Percentiles rank a stretch among this genome's conserved stretches.
These are phyloP conservation scores for Penelope pileata DNA, from an alignment of 2,113 vertebrate genomes.

Conservation along the genomic window DNA sequence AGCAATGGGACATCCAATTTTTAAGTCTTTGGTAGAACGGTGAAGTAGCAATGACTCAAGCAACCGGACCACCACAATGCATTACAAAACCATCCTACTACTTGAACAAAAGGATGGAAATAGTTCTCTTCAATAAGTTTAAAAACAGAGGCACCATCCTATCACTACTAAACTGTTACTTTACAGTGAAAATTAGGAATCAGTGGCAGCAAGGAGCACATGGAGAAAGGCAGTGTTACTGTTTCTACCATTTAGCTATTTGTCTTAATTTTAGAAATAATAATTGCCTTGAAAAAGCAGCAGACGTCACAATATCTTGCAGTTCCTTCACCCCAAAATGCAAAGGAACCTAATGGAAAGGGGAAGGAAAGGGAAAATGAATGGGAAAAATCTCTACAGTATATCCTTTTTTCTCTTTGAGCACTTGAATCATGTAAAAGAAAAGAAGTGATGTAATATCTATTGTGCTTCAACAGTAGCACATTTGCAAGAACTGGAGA, in stretches of 20 bases:
- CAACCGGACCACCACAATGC: background rate
- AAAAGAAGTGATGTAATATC: background rate
- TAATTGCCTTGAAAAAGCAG: background rate
- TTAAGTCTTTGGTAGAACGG: background rate
- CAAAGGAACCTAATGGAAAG: background rate
- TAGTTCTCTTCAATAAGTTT: background rate
- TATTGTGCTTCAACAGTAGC: accelerated
- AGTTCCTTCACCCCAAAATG: background rate
- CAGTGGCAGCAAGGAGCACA: background rate
- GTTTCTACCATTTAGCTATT: background rate
- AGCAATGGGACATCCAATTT: background rate
- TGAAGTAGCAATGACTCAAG: background rate
- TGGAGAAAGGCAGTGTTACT: background rate
- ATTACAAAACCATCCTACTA: background rate
- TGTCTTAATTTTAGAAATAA: background rate
- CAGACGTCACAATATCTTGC: background rate
- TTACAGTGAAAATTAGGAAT: background rate
- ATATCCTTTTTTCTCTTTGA: background rate
- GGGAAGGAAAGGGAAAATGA: background rate
- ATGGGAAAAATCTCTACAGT: background rate
- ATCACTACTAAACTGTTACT: background rate
- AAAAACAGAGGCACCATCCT: background rate
- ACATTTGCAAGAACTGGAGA: background rate
- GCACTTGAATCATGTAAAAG: background rate
- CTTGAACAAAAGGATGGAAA: background rate